Base-by-base conservation (phyloP, 2,113 vertebrate genomes). In the Rhagologus leucostigma region DNA sequence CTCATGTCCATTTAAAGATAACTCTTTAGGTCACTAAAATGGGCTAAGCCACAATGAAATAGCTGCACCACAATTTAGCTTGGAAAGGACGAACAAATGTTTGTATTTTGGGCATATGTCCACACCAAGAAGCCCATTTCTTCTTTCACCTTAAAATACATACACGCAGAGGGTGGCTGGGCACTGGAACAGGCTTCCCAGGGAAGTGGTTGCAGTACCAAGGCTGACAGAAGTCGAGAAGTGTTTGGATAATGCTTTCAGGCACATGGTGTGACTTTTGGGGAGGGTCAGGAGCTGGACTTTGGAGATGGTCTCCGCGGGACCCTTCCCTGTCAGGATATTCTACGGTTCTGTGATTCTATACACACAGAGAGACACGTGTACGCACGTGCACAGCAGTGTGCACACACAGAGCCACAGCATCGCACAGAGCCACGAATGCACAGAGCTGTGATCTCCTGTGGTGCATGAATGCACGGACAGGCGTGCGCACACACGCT, bases 401-500 rank as follows among this genome's bases (percentile, higher is more conserved):
- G 2, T n/a, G 42, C 10, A 29, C 23, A 6, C 21, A 7, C 0
- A 0, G 67, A 71, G 22, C 13, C 32, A 4, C 12, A 71, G 21
- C n/a, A 27, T 16, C 0, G 0, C 35, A 37, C 19, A 26, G 60
- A 70, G 26, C n/a, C 30, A 30, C 0, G 0, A 33, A 13, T 3
- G 35, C 33, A 16, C 0, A 0, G 56, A 44, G 30, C 47, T 24
- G 30, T 16, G 35, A 12, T 8, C 3, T 5, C 39, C 4, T 0
- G 0, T 0, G 9, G 22, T 10, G 20, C 26, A 10, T 2, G 13
- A 16, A 23, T 3, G 14, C 46, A 16, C 1, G 0, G 23, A 68
- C 1, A 11, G 13, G 29, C 1, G 4, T 1, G 4, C 6, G 37
- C 39, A 13, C 1, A 0, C 4, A 7, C 0, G 0, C 42, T 8